phyloP scores from a whole-genome alignment of 2,797 vertebrate genomes.

The Coccyzus lansbergi region DNA sequence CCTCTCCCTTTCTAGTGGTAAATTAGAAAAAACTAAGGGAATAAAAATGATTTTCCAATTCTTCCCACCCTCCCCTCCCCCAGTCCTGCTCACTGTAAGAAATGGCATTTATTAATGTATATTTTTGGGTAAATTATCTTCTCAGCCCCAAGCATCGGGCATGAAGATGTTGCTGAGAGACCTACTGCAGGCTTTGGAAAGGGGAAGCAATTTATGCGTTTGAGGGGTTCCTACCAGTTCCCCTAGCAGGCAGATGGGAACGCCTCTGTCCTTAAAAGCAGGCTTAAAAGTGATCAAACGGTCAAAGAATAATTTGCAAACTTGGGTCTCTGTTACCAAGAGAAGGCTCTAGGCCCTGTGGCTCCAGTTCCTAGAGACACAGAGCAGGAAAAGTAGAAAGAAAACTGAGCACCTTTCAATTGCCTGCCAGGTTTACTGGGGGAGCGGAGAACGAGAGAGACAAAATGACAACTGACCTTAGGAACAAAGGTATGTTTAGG shows the following conservation, averaged over 20 bases:
- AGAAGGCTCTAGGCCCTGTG: conserved; percentile 59
- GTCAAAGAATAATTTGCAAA: conserved; percentile 50
- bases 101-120: background rate
- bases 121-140: background rate
- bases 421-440: conserved; percentile 52
- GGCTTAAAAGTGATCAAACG: conserved; percentile 35
- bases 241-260: background rate
- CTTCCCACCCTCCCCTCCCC: background rate
- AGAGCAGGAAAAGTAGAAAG: conserved; percentile 64
- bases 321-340: conserved; percentile 57
- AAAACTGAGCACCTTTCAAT: conserved; percentile 66
- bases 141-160: conserved; percentile 9
- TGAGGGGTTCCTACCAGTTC: background rate
- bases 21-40: background rate
- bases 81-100: background rate
- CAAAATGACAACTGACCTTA: conserved; percentile 80
- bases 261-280: conserved; percentile 21
- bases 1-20: background rate
- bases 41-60: background rate
- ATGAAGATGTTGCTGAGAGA: conserved; percentile 15
- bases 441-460: conserved; percentile 72
- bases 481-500: conserved; percentile 80
- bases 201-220: background rate
- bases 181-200: background rate
- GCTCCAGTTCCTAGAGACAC: conserved; percentile 59